Evolutionary conservation across 37 sponge, comb jelly and placozoan genomes (phyloP).

Genomic region (Mnemiopsis leidyi): DNA sequence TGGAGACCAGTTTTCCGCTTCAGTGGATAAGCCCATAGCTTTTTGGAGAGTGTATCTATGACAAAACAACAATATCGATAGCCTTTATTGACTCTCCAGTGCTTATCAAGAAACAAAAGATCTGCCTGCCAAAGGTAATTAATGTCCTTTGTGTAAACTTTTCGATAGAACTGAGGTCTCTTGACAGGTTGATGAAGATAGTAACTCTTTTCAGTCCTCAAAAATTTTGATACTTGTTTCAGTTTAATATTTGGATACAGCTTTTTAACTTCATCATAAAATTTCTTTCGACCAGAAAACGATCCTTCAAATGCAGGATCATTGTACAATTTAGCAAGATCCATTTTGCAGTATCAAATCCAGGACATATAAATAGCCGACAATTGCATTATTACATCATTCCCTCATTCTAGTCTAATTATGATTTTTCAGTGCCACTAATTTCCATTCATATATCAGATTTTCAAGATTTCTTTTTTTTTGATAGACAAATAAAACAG

Average conservation of each 20-base stretch:
- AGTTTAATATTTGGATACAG: background rate
- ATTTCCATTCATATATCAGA: background rate
- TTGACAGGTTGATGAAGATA: conserved; percentile 1
- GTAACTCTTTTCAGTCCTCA: conserved; percentile 13
- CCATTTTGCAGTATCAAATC: background rate
- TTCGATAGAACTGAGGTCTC: background rate
- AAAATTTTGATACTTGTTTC: background rate
- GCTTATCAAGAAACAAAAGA: background rate
- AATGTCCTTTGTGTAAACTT: conserved; percentile 11
- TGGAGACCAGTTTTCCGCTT: background rate
- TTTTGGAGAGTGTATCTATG: background rate
- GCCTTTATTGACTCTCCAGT: background rate
- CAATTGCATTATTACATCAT: background rate
- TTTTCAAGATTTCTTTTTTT: no score
- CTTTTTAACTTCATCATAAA: conserved; percentile 1
- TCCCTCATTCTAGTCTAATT: background rate
- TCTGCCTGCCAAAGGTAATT: conserved; percentile 28
- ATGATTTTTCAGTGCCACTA: background rate
- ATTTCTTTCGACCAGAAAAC: background rate
- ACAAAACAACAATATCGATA: conserved; percentile 7
- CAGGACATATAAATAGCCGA: background rate
- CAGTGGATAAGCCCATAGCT: background rate
- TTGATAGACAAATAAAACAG: background rate
- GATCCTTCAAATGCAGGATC: conserved; percentile 21
- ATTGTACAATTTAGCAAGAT: conserved; percentile 7